A percentile compares a stretch with the other conserved stretches of the same genome.
These are phyloP conservation scores for Actinemys pallida DNA, from an alignment of 2,113 vertebrate genomes.

Conservation along the genomic window DNA sequence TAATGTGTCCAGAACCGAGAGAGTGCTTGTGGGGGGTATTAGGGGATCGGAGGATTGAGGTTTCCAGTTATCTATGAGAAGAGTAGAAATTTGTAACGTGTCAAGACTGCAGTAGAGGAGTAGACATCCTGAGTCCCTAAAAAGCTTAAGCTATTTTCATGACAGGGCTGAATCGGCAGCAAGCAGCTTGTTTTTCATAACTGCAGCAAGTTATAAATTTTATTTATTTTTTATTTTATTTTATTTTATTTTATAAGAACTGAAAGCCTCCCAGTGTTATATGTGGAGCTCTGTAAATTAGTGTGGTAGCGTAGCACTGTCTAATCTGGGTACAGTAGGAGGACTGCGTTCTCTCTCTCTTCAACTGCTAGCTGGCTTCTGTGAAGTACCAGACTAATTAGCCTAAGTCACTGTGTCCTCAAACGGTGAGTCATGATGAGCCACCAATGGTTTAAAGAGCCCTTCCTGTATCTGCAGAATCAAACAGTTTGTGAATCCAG, in stretches of 20 bases:
- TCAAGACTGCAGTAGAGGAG: background rate
- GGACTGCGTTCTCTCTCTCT: background rate
- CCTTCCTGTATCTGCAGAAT: background rate
- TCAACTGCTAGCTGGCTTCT: background rate
- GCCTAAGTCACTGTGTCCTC: background rate
- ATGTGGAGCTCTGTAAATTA: background rate
- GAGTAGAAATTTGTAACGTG: background rate
- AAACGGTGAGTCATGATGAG: background rate
- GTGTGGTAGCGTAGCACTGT: background rate
- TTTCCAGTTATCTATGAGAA: background rate
- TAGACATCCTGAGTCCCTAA: background rate
- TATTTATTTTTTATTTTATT: no score
- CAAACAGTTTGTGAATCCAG: background rate
- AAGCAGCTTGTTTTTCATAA: background rate
- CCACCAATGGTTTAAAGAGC: background rate
- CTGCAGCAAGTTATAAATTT: background rate
- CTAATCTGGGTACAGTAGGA: background rate
- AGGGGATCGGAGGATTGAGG: background rate
- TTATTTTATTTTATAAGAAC: background rate
- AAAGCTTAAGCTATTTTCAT: background rate
- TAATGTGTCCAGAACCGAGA: background rate
- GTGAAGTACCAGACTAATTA: background rate
- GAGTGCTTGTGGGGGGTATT: background rate
- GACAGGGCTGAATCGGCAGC: background rate
- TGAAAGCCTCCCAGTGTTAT: background rate